These are phyloP conservation scores for Gryllus longicercus DNA, from an alignment of 2,888 invertebrate genomes.

Conservation along the genomic window DNA sequence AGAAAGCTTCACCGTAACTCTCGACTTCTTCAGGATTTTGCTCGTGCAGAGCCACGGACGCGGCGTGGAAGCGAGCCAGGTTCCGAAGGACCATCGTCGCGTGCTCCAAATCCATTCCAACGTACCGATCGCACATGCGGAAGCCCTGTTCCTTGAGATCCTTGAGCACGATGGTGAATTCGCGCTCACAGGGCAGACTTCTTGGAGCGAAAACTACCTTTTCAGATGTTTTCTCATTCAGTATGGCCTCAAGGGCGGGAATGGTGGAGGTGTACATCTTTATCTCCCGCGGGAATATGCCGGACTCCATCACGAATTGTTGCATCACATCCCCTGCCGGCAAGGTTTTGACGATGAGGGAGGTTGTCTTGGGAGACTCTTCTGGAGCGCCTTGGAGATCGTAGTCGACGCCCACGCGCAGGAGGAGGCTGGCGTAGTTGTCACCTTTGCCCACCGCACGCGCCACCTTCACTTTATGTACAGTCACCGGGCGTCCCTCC, in stretches of 20 bases:
- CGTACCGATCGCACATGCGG: constrained; percentile 31
- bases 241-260: background rate
- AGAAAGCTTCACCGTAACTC: constrained; percentile 25
- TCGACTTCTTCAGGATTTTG: constrained; percentile 27
- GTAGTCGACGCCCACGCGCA: constrained; percentile 21
- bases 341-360: constrained; percentile 33
- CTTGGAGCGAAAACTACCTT: background rate
- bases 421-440: constrained; percentile 32
- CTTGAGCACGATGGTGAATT: constrained; percentile 27
- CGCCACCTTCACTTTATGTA: background rate
- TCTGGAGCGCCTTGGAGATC: background rate
- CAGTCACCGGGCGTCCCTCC: background rate
- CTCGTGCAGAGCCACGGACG: constrained; percentile 28
- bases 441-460: constrained; percentile 31
- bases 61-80: constrained; percentile 32
- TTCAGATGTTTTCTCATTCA: background rate
- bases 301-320: background rate
- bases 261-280: constrained; percentile 20
- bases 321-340: constrained; percentile 21
- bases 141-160: constrained; percentile 29
- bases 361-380: background rate
- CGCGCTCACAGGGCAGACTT: background rate
- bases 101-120: constrained; percentile 29
- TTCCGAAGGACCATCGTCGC: constrained; percentile 22
- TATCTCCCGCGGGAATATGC: constrained; percentile 18